Evolutionary conservation across 2,888 invertebrate species (phyloP), one percentile per base, ranked within the genome.

Genomic region (Caenorhabditis sp.): DNA sequence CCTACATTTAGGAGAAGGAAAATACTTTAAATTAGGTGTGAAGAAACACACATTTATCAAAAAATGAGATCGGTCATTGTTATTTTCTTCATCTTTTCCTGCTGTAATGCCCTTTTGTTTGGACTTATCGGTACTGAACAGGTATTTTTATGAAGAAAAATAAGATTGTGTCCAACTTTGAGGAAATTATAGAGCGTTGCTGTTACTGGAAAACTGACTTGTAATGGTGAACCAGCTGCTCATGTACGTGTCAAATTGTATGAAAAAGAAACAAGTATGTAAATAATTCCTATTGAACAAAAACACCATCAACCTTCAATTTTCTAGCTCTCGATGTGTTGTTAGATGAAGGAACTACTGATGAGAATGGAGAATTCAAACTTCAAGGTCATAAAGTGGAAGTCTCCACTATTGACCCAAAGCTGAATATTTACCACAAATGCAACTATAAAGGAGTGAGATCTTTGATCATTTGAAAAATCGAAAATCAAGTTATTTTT

Each of bases 211-310:
- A 67, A 77, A 65, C 67, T 85, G 31, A 77, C 76, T 26, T 85
- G 85, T 65, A 83, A 84, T 64, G 84, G 83, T 38, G 80, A 76
- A 53, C 78, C 83, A 14, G 80, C 82, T 23, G 79, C 75, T 17
- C 74, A 83, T 70, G 80, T 83, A 52, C 80, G 84, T 68, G 82
- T 85, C 38, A 85, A 85, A 76, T 67, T 85, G 25, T 85, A 82
- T 62, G 85, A 84, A 38, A 83, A 79, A 56, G 79, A 79, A 79
- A 68, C 76, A 49, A 79, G 79, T 79, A 26, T 62, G 79, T 21
- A 12, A 49, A 20, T 56, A 38, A 10, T 59, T 20, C 1, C 26
- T 17, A 2, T 7, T 26, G 4, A 26, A 3, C 8, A 17, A 14
- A 26, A 4, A 23, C 17, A 26, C 26, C 26, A 56, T 23, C 7